Evolutionary conservation across 1,140 invertebrate species (phyloP).

Genomic region (Tribolium castaneum): DNA sequence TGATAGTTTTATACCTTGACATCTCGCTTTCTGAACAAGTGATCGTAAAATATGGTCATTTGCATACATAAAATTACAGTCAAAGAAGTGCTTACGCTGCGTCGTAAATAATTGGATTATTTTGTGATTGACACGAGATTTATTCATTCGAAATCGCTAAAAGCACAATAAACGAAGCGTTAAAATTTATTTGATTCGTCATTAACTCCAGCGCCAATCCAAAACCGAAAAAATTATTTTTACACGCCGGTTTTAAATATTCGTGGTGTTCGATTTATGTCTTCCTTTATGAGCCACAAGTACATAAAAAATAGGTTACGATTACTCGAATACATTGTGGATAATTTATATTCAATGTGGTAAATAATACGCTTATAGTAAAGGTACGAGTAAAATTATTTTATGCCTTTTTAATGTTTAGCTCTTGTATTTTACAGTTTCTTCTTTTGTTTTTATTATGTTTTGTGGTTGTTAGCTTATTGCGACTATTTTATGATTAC

Average conservation of each 20-base stretch:
- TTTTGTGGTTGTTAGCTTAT: slow-evolving; percentile 43
- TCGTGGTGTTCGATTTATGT: slow-evolving; percentile 44
- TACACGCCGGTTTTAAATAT: slow-evolving; percentile 30
- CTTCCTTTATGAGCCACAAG: slow-evolving; percentile 42
- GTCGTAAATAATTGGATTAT: slow-evolving; percentile 46
- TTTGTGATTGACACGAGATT: background rate
- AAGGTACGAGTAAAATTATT: slow-evolving; percentile 45
- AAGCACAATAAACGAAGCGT: background rate
- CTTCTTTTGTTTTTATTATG: slow-evolving; percentile 39
- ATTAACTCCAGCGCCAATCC: background rate
- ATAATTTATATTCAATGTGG: slow-evolving; percentile 49
- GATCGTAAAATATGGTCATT: slow-evolving; percentile 52
- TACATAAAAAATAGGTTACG: slow-evolving; percentile 50
- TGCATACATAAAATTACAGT: slow-evolving; percentile 47
- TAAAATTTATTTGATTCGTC: background rate
- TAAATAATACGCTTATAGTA: slow-evolving; percentile 40
- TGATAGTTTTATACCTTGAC: slow-evolving; percentile 58
- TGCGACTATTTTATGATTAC: slow-evolving; percentile 43
- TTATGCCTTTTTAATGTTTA: slow-evolving; percentile 42
- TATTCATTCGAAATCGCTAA: background rate
- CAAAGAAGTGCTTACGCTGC: slow-evolving; percentile 20
- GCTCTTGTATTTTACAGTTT: slow-evolving; percentile 42
- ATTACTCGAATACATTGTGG: slow-evolving; percentile 46
- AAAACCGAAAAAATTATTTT: background rate
- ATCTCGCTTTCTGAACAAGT: slow-evolving; percentile 53